phyloP scores from a whole-genome alignment of 1,140 invertebrate genomes.

The Drosophila pseudoobscura region DNA sequence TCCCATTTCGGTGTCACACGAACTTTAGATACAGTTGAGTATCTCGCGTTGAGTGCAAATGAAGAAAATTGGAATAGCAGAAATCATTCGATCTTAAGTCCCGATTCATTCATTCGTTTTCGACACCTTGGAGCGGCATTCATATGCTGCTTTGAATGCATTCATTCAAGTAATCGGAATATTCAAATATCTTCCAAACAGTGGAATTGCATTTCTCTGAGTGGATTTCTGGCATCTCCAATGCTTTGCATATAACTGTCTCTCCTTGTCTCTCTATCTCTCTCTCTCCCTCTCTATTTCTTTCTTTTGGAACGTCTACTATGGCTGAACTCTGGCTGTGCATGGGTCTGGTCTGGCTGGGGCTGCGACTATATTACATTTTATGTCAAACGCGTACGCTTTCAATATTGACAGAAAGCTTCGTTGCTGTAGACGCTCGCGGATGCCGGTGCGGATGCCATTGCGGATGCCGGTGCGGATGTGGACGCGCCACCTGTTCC shows the following conservation, averaged over 20 bases:
- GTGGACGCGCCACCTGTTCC: conserved; percentile 59
- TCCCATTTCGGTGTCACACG: not conserved
- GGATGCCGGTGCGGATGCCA: conserved; percentile 36
- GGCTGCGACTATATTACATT: conserved; percentile 74
- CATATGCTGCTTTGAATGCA: too few relatives aligned
- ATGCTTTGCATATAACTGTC: conserved; percentile 15
- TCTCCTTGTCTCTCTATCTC: not conserved
- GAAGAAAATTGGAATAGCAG: too few relatives aligned
- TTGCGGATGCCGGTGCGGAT: conserved; percentile 39
- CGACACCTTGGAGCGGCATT: too few relatives aligned
- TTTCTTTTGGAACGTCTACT: too few relatives aligned
- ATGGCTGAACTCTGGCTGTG: conserved; percentile 7
- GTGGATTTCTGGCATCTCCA: conserved; percentile 12
- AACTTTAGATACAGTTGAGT: not conserved
- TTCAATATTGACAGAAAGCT: conserved; percentile 74
- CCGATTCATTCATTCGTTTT: too few relatives aligned
- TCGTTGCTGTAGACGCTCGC: conserved; percentile 18
- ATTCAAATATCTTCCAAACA: too few relatives aligned
- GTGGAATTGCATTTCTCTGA: conserved; percentile 5
- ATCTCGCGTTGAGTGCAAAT: too few relatives aligned
- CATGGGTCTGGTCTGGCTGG: conserved; percentile 32
- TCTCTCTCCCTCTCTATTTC: too few relatives aligned
- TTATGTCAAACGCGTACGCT: conserved; percentile 77
- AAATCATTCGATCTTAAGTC: too few relatives aligned
- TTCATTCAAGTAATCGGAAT: not conserved